These are phyloP conservation scores for Caenorhabditis imperialis DNA, from an alignment of 2,888 invertebrate species.

Conservation along the genomic window DNA sequence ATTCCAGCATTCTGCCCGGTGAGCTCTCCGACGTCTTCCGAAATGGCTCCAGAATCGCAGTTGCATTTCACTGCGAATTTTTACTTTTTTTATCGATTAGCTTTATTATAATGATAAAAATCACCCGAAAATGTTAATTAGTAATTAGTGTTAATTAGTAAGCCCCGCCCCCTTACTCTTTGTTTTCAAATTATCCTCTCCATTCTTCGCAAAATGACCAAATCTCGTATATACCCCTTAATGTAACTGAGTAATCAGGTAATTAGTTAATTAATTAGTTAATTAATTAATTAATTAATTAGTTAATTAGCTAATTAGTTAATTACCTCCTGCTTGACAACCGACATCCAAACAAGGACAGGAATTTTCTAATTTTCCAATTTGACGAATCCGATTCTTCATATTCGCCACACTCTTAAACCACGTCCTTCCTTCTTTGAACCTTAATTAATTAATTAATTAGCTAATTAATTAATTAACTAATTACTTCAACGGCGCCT, in stretches of 20 bases:
- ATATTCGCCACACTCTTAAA: slow-evolving; percentile 56
- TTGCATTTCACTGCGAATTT: slow-evolving; percentile 63
- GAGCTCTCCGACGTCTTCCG: slow-evolving; percentile 63
- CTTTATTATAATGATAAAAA: no score
- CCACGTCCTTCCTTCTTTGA: slow-evolving; percentile 63
- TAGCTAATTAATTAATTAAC: no score
- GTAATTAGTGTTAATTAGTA: no score
- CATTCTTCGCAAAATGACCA: slow-evolving; percentile 36
- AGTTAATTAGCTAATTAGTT: not conserved
- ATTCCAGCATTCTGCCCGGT: slow-evolving; percentile 63
- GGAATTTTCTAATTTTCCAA: slow-evolving; percentile 50
- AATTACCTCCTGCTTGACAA: slow-evolving; percentile 58
- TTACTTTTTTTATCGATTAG: not conserved
- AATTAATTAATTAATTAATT: slow-evolving; percentile 7
- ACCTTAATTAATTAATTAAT: slow-evolving; percentile 50
- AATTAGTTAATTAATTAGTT: not conserved
- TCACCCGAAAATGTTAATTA: no score
- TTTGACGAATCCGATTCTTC: slow-evolving; percentile 50
- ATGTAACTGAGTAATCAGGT: no score
- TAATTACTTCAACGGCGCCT: slow-evolving; percentile 65
- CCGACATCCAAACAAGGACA: slow-evolving; percentile 61
- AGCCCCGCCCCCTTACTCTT: slow-evolving; percentile 13
- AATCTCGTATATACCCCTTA: slow-evolving; percentile 48
- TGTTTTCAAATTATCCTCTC: slow-evolving; percentile 16
- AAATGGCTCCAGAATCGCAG: slow-evolving; percentile 62